These are phyloP conservation scores for Characodon lateralis DNA, from an alignment of 2,797 vertebrate genomes.

Conservation along the genomic window DNA sequence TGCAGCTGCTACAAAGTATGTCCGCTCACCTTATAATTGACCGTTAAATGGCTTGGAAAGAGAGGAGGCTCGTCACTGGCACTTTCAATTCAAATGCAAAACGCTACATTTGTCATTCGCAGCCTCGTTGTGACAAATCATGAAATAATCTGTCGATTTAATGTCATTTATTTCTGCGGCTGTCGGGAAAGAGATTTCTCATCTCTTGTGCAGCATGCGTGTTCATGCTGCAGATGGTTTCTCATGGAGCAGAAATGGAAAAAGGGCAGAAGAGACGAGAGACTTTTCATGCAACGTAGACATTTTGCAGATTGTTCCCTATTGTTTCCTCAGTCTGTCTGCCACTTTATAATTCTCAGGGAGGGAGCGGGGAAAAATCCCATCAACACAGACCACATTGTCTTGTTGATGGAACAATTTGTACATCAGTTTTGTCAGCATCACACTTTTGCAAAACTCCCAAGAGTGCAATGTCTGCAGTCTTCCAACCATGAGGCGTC, in stretches of 20 bases:
- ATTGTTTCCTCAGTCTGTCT: conserved; percentile 25
- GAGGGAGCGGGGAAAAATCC: conserved; percentile 11
- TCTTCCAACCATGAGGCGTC: conserved; percentile 25
- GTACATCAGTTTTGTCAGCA: conserved; percentile 51
- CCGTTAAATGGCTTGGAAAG: not conserved
- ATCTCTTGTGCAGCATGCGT: not conserved
- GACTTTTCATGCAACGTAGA: conserved; percentile 9
- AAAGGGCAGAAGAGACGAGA: conserved; percentile 9
- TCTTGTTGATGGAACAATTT: conserved; percentile 62
- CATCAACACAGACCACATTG: conserved; percentile 50
- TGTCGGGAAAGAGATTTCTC: not conserved
- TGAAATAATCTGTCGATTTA: not conserved
- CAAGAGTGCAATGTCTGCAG: conserved; percentile 38
- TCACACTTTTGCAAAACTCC: conserved; percentile 35
- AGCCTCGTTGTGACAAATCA: not conserved
- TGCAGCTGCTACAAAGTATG: not conserved
- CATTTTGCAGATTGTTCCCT: conserved; percentile 39
- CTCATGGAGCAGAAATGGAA: conserved; percentile 14
- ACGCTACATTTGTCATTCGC: not conserved
- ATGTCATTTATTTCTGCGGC: not conserved
- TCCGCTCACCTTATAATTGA: not conserved
- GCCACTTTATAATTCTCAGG: conserved; percentile 24
- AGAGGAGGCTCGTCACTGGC: not conserved
- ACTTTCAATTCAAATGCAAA: conserved; percentile 5
- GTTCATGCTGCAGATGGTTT: not conserved